Conservation (phyloP, 2,888 invertebrate genomes). For the Parascotia fuliginaria region DNA sequence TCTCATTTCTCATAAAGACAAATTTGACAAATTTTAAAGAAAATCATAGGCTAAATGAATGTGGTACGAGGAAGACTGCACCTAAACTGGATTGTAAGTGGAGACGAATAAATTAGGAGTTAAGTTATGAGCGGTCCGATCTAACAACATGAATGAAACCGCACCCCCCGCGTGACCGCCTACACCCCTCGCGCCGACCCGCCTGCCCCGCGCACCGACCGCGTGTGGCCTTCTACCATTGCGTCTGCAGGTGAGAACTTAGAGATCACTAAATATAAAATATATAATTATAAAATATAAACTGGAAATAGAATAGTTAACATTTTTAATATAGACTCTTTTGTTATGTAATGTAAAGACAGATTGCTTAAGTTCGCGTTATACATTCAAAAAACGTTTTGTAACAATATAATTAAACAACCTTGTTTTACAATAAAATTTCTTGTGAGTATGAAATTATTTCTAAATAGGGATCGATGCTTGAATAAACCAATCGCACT, state of each 20-base stretch:
- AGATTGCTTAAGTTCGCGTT: neutral
- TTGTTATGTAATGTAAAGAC: neutral
- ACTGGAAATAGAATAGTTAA: too few relatives aligned
- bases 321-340: too few relatives aligned
- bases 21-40: neutral
- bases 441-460: too few relatives aligned
- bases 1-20: too few relatives aligned
- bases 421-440: too few relatives aligned
- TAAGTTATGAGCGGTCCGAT: constrained; percentile 84
- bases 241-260: constrained; percentile 68
- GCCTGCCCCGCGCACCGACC: constrained; percentile 53
- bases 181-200: constrained; percentile 38
- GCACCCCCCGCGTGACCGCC: constrained; percentile 57
- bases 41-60: constrained; percentile 60
- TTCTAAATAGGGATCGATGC: too few relatives aligned
- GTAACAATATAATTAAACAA: too few relatives aligned
- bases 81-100: constrained; percentile 69
- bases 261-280: constrained; percentile 14
- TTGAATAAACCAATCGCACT: too few relatives aligned
- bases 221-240: constrained; percentile 80
- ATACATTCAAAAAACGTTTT: too few relatives aligned
- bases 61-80: constrained; percentile 65
- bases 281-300: neutral
- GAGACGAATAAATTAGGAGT: constrained; percentile 83
- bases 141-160: constrained; percentile 86